These are phyloP conservation scores for Anableps anableps DNA, from an alignment of 2,797 vertebrate species.

Conservation along the genomic window DNA sequence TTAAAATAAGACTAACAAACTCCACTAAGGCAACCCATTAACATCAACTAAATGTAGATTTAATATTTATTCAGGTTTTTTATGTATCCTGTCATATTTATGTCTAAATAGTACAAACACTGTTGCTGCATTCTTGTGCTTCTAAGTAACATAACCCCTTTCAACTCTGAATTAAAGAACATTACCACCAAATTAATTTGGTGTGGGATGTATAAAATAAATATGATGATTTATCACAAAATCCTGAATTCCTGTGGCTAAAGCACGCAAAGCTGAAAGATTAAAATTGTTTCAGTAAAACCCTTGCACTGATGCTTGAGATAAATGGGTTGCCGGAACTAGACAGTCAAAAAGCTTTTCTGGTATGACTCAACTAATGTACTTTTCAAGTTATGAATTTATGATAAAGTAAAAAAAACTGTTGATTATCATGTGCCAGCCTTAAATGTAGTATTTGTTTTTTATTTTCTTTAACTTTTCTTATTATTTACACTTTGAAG, in stretches of 20 bases:
- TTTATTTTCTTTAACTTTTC: neutral
- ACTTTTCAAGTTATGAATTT: neutral
- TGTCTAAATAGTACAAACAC: too few relatives aligned
- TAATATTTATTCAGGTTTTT: neutral
- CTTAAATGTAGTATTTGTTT: neutral
- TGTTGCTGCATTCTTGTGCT: neutral
- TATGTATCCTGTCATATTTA: neutral
- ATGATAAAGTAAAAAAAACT: neutral
- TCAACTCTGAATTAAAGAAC: neutral
- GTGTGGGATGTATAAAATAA: neutral
- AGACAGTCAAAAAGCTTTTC: neutral
- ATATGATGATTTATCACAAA: neutral
- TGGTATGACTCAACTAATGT: neutral
- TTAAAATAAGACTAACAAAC: neutral
- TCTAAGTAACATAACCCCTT: neutral
- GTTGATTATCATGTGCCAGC: neutral
- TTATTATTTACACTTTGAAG: constrained; percentile 9
- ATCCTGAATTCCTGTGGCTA: neutral
- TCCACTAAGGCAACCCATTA: neutral
- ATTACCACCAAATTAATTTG: neutral
- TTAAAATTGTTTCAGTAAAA: neutral
- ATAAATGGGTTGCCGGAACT: neutral
- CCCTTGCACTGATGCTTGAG: neutral
- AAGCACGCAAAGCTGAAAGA: neutral
- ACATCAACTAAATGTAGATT: neutral